These are phyloP conservation scores for Lamellibrachia columna DNA, from an alignment of 2,888 invertebrate genomes.

Conservation along the genomic window DNA sequence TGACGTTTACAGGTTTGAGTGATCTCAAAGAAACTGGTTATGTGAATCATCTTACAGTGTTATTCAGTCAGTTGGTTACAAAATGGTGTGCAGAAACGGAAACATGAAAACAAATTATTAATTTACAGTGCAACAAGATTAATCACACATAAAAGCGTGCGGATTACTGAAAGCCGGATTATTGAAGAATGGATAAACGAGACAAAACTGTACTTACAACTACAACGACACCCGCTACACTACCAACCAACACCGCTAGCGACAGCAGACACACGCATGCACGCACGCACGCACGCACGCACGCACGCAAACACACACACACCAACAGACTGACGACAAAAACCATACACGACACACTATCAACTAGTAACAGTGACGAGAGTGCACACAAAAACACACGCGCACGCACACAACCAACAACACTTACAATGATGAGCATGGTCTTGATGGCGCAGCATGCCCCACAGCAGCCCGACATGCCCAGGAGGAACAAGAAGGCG, in stretches of 20 bases:
- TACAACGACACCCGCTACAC: background rate
- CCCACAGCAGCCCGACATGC: slow-evolving; percentile 26
- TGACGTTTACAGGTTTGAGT: no score
- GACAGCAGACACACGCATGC: background rate
- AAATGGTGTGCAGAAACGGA: no score
- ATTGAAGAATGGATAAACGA: no score
- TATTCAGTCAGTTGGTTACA: no score
- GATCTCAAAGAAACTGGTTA: no score
- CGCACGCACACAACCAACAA: background rate
- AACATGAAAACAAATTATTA: no score
- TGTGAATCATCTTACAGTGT: no score
- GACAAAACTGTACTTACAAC: no score
- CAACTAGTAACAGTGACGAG: background rate
- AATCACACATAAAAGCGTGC: no score
- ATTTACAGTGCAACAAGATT: no score
- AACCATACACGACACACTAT: background rate
- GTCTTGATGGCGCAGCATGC: slow-evolving; percentile 24
- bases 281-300: no score
- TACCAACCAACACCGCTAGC: background rate
- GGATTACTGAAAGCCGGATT: no score
- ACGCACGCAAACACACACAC: background rate
- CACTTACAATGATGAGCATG: slow-evolving; percentile 18
- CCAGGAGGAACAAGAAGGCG: slow-evolving; percentile 16
- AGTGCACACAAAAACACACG: background rate
- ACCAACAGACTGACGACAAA: background rate